Evolutionary conservation across 2,797 vertebrate genomes (phyloP).

Genomic region (Thripadectes ignobilis): DNA sequence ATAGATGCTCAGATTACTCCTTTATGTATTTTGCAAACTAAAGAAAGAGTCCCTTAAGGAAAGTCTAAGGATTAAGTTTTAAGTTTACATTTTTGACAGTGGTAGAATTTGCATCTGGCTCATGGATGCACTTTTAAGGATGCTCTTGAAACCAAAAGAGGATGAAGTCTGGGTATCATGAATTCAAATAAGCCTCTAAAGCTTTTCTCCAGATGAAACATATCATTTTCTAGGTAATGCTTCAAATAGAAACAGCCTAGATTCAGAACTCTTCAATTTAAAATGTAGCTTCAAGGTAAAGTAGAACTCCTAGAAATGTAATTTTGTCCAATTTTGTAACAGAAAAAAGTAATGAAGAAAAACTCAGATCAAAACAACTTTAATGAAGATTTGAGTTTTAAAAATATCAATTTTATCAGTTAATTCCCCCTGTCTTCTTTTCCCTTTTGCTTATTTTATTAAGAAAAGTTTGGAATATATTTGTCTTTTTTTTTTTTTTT

Average conservation of each 20-base stretch:
- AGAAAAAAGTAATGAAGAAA: not conserved
- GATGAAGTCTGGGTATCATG: not conserved
- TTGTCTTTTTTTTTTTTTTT: not conserved
- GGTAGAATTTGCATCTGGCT: constrained; percentile 1
- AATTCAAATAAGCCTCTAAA: not conserved
- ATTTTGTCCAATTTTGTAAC: not conserved
- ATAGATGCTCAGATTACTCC: not conserved
- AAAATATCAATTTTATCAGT: not conserved
- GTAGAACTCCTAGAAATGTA: not conserved
- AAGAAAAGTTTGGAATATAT: not conserved
- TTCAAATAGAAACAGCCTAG: not conserved
- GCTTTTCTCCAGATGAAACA: not conserved
- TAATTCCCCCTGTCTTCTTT: rapidly evolving
- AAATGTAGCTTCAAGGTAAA: not conserved
- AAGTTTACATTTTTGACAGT: not conserved
- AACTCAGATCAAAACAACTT: not conserved
- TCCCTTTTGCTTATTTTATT: not conserved
- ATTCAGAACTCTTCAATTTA: not conserved
- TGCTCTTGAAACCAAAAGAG: not conserved
- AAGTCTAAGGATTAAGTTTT: not conserved
- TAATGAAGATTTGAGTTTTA: not conserved
- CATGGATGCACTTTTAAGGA: not conserved
- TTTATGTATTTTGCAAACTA: not conserved
- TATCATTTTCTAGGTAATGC: not conserved
- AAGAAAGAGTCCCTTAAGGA: not conserved